Conservation (phyloP, 2,797 vertebrate genomes). For the Enteromius viviparus region DNA sequence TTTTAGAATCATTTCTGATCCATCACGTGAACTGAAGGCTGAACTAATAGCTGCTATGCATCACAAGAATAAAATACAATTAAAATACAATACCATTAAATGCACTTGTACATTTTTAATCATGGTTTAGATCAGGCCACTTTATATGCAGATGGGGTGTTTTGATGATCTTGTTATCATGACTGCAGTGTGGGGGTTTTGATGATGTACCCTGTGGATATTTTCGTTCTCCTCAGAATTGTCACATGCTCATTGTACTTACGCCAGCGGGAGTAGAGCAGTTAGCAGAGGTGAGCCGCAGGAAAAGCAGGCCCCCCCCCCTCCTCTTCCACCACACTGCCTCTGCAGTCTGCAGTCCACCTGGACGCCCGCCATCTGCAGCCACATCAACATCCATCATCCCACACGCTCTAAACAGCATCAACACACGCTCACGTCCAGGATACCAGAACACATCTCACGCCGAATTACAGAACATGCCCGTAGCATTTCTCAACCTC, state of each 20-base stretch:
- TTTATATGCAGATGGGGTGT: slow-evolving; percentile 35
- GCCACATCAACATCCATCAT: slow-evolving; percentile 54
- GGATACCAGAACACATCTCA: slow-evolving; percentile 36
- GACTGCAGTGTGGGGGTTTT: slow-evolving; percentile 43
- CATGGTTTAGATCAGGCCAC: not conserved
- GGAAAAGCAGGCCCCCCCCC: slow-evolving; percentile 25
- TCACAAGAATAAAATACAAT: not conserved
- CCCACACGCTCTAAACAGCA: slow-evolving; percentile 34
- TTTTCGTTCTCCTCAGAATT: slow-evolving; percentile 50
- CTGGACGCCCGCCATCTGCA: slow-evolving; percentile 50
- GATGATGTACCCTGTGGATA: slow-evolving; percentile 47
- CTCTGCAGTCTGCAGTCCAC: slow-evolving; percentile 30
- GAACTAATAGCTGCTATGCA: not conserved
- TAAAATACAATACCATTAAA: not conserved
- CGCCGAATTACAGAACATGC: slow-evolving; percentile 30
- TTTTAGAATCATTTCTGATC: not conserved
- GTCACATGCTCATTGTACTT: slow-evolving; percentile 36
- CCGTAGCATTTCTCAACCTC: slow-evolving; percentile 18
- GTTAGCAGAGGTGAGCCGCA: slow-evolving; percentile 24
- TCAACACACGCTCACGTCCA: slow-evolving; percentile 29
- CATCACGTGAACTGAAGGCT: not conserved
- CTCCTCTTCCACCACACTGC: not conserved
- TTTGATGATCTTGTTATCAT: slow-evolving; percentile 55
- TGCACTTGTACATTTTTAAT: not conserved
- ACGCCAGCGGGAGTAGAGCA: slow-evolving; percentile 23